Percentiles rank a stretch among this genome's conserved stretches.
These are phyloP conservation scores for Sylvietta virens DNA, from an alignment of 2,113 vertebrate species.

Conservation along the genomic window DNA sequence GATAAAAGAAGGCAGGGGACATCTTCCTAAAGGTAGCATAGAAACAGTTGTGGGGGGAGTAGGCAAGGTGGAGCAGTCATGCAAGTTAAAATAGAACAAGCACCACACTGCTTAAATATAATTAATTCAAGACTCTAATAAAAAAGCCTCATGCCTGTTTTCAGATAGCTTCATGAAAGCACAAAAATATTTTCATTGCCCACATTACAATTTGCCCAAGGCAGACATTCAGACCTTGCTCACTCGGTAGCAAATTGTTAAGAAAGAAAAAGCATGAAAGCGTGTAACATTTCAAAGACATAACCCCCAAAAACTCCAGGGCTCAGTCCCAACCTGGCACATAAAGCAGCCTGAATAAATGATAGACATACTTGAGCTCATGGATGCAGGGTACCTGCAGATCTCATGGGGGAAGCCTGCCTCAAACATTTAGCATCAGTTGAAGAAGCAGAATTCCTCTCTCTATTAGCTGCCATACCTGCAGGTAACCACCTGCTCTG, in stretches of 20 bases:
- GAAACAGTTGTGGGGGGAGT: background rate
- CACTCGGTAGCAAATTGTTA: background rate
- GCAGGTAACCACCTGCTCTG: background rate
- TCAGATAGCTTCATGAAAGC: background rate
- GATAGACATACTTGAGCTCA: fast-evolving
- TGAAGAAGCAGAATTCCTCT: background rate
- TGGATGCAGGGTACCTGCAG: background rate
- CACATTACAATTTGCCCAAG: background rate
- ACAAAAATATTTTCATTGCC: background rate
- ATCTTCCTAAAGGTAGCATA: background rate
- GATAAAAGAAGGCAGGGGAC: background rate
- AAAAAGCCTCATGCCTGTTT: background rate
- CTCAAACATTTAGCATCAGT: background rate
- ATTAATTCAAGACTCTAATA: background rate
- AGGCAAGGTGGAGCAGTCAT: background rate
- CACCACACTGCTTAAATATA: background rate
- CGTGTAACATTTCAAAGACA: background rate
- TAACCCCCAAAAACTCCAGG: background rate
- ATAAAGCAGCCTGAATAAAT: background rate
- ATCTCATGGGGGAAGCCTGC: background rate
- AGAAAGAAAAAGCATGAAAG: background rate
- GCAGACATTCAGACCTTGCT: background rate
- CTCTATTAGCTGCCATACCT: background rate
- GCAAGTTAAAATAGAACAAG: background rate
- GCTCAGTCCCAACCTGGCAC: background rate